phyloP scores from a whole-genome alignment of 2,113 vertebrate species.

The Entelurus aequoreus region DNA sequence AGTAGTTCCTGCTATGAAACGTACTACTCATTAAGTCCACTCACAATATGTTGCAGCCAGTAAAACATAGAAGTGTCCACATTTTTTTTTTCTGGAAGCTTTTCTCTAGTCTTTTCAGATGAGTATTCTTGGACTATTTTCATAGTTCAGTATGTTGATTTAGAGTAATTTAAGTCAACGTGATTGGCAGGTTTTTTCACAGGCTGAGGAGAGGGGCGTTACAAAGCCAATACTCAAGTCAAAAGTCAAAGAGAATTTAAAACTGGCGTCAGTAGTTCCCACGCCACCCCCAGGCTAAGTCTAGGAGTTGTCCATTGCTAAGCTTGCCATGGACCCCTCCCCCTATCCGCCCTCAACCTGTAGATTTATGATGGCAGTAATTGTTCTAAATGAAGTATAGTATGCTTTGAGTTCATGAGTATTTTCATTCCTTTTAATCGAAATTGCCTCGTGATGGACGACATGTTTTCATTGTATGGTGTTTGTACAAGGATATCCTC shows the following conservation, averaged over 20 bases:
- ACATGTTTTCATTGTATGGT: not conserved
- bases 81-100: no score
- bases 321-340: constrained; percentile 20
- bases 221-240: constrained; percentile 29
- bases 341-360: not conserved
- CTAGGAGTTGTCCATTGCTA: constrained; percentile 32
- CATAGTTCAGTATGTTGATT: no score
- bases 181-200: constrained; percentile 33
- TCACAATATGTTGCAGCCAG: no score
- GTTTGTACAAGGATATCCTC: not conserved
- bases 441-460: not conserved
- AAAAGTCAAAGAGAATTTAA: constrained; percentile 16
- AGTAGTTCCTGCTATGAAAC: no score
- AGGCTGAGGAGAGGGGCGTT: not conserved
- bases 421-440: constrained; percentile 7
- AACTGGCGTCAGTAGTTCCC: constrained; percentile 47
- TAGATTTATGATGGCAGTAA: constrained; percentile 24
- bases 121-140: no score
- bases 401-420: constrained; percentile 4
- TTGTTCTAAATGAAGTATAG: constrained; percentile 50
- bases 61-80: no score
- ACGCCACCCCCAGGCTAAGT: constrained; percentile 35
- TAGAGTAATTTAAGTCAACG: not conserved
- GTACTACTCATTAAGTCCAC: no score
- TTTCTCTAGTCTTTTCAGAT: no score